Evolutionary conservation across 2,113 vertebrate genomes (phyloP).

Genomic region (Gulo gulo): DNA sequence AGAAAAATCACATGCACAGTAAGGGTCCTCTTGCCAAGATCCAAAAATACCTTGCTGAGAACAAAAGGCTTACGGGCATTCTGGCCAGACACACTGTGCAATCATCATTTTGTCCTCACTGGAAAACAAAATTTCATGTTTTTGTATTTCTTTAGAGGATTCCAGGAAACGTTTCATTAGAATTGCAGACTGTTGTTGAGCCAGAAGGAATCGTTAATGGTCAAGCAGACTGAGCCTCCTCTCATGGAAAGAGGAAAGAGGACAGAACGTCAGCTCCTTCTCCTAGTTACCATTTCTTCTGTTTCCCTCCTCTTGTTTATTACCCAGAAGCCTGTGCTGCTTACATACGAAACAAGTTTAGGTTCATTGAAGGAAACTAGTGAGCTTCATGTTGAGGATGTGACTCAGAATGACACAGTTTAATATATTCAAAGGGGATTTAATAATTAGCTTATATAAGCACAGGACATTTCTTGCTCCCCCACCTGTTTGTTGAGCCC

Average conservation of each 20-base stretch:
- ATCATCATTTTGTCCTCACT: background rate
- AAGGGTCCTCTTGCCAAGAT: background rate
- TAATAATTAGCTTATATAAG: background rate
- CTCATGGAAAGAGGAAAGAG: background rate
- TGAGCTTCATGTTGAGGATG: background rate
- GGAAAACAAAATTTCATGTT: background rate
- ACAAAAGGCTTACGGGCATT: background rate
- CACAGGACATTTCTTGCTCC: background rate
- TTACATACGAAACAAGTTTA: background rate
- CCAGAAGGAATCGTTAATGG: background rate
- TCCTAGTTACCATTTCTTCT: background rate
- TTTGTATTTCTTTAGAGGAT: background rate
- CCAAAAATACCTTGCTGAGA: background rate
- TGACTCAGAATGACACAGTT: background rate
- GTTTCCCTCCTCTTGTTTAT: background rate
- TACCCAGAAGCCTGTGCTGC: background rate
- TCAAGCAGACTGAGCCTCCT: background rate
- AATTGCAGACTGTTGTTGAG: background rate
- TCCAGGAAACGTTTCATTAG: background rate
- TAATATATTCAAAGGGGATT: background rate
- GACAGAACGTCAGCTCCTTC: background rate
- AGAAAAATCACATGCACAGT: background rate
- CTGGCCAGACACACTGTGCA: background rate
- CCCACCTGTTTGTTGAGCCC: background rate
- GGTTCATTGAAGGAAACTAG: background rate